Evolutionary conservation across 2,888 invertebrate genomes (phyloP), one percentile per base, ranked within the genome.

Genomic region (Zhengitettix transpicula): DNA sequence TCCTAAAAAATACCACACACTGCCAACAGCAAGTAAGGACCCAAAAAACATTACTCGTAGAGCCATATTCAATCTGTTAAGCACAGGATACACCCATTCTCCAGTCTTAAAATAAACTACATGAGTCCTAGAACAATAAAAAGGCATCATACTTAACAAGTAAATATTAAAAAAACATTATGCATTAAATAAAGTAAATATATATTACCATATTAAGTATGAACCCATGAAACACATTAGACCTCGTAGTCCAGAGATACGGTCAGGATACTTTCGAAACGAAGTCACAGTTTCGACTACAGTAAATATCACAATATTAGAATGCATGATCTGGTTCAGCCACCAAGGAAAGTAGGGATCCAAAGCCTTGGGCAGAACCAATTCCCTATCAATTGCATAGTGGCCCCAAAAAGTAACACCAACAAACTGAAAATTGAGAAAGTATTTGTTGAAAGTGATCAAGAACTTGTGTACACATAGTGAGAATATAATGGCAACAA

Each of bases 251-350:
- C 89, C 90, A 53, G 75, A 71, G 64, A 78, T 80, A 66, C 82
- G 80, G 17, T 74, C 72, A 0, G 94, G 93, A 74, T 89, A 91
- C 68, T 81, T 79, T 68, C 91, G 83, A 68, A 85, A 87, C 47
- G 87, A 82, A 17, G 84, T 77, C 42, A 83, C 73, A 71, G 89
- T 79, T 73, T 95, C 95, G 65, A 89, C 69, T 2, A 90, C 63
- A 28, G 86, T 82, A 68, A 90, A 88, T 14, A 89, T 75, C 69
- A 91, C 78, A 66, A 94, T 89, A 70, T 88, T 85, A 14, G 94
- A 91, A 73, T 95, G 95, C 83, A 91, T 85, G 5, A 88, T 78
- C 76, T 97, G 96, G 71, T 97, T 97, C 60, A 96, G 76, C 96
- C 95, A 96, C 57, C 75, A 71, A 10, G 97, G 96, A 68, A 95